A percentile compares a stretch with the other conserved stretches of the same genome.
Evolutionary conservation across 1,140 invertebrate genomes (phyloP).

Genomic region (Drosophila mayri): DNA sequence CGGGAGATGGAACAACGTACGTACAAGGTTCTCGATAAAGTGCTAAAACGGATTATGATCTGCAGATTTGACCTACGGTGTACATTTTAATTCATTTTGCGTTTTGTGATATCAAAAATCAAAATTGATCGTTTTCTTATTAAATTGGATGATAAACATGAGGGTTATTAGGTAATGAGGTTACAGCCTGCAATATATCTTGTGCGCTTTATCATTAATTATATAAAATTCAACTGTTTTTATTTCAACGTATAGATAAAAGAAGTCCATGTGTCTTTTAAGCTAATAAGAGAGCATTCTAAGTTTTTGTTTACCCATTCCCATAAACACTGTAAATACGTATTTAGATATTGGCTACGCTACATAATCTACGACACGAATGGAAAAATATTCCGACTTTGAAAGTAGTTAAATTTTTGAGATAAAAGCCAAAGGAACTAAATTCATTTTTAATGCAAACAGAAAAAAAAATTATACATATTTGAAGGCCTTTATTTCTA

Average conservation of each 20-base stretch:
- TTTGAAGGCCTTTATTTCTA: background rate
- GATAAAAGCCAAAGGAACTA: background rate
- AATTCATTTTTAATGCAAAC: background rate
- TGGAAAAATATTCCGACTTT: background rate
- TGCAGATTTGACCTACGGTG: background rate
- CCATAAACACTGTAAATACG: too few relatives aligned
- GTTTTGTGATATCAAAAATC: background rate
- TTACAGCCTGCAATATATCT: background rate
- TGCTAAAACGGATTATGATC: background rate
- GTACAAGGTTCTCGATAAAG: conserved; percentile 22
- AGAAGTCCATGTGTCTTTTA: too few relatives aligned
- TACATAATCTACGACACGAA: background rate
- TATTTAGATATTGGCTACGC: too few relatives aligned
- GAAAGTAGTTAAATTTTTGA: background rate
- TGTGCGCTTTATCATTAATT: background rate
- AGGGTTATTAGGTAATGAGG: background rate
- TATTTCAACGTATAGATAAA: background rate
- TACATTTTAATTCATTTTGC: background rate
- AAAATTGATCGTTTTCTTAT: background rate
- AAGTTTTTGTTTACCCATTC: too few relatives aligned
- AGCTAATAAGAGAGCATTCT: too few relatives aligned
- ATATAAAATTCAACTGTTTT: too few relatives aligned
- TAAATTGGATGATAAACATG: background rate
- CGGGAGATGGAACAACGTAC: conserved; percentile 95
- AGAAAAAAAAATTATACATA: background rate